Evolutionary conservation across 2,113 vertebrate genomes (phyloP), one percentile per base, ranked within the genome.

Genomic region (Cygnus atratus): DNA sequence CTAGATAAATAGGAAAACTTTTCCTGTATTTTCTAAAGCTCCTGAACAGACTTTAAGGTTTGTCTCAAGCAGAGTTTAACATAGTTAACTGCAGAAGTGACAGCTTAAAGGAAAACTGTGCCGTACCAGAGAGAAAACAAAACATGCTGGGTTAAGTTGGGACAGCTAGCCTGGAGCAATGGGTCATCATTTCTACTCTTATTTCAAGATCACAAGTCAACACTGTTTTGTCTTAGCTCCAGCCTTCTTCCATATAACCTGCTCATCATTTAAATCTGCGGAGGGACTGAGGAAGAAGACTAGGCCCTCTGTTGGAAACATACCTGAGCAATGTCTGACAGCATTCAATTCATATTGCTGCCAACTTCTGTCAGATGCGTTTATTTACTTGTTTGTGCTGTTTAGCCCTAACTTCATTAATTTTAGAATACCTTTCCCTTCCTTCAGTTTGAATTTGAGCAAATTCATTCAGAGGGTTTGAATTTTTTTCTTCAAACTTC

Each of bases 291-390:
- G 46, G n/a, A 71, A 54, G 3, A 73, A 57, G 78, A 61, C 25
- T 33, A 2, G 0, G 9, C 5, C 7, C 10, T 75, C 33, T 54
- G 52, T 0, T 81, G 43, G n/a, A 74, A 85, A 74, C 3, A 4
- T 35, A 80, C 14, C 37, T 70, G 25, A 71, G 10, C 0, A 1
- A 70, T 74, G 31, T 3, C 10, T 62, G 10, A 29, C 19, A 67
- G 19, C 2, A 63, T 52, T 21, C 54, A 59, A n/a, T 44, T 81
- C 15, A 13, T 7, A 54, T 3, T 5, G 11, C 57, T 70, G 24
- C 12, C 44, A 48, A 35, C 19, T 82, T 83, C 41, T 84, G 10
- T 71, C 33, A 50, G 37, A 59, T 10, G 4, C 52, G 58, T 67
- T 91, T 57, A 31, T 71, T 71, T 71, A 26, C 50, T 50, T 62